Conservation (phyloP, 92 coral and sea anemone genomes). For the Bergia sp. region DNA sequence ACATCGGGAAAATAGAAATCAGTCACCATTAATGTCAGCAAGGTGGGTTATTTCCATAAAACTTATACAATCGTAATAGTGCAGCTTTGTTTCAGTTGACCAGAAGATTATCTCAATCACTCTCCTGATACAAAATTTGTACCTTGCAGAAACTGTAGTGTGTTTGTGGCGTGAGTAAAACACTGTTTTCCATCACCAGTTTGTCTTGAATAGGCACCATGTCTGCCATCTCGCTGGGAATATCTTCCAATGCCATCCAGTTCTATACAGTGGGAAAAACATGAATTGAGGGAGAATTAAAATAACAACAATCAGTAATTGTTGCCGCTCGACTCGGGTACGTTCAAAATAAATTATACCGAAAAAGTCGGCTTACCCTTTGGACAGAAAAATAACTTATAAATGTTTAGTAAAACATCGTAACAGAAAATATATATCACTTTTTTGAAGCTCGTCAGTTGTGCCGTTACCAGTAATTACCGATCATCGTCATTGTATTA, state of each 20-base stretch:
- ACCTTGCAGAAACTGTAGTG: slow-evolving; percentile 79
- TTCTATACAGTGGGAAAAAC: slow-evolving; percentile 15
- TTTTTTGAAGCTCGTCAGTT: too few species aligned
- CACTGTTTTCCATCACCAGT: slow-evolving; percentile 48
- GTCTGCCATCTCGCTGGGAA: slow-evolving; percentile 53
- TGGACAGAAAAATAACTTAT: too few species aligned
- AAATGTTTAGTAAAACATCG: too few species aligned
- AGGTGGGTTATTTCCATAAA: not conserved
- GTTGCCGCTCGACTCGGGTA: not conserved
- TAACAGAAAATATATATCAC: too few species aligned
- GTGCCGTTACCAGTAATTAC: too few species aligned
- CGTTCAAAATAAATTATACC: too few species aligned
- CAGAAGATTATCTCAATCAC: too few species aligned
- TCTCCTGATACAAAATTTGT: not conserved
- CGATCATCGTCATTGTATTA: too few species aligned
- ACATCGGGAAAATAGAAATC: not conserved
- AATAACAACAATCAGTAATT: too few species aligned
- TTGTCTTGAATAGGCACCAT: slow-evolving; percentile 52
- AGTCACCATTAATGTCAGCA: not conserved
- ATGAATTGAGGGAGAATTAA: not conserved
- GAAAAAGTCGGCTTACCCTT: too few species aligned
- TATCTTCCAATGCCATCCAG: slow-evolving; percentile 68
- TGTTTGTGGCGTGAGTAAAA: slow-evolving; percentile 11
- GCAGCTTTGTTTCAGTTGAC: too few species aligned
- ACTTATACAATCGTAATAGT: too few species aligned